A percentile compares a stretch with the other conserved stretches of the same genome.
These are phyloP conservation scores for Haliclystus octoradiatus DNA, from an alignment of 30 jellyfish, hydroid and myxozoan species.

Conservation along the genomic window DNA sequence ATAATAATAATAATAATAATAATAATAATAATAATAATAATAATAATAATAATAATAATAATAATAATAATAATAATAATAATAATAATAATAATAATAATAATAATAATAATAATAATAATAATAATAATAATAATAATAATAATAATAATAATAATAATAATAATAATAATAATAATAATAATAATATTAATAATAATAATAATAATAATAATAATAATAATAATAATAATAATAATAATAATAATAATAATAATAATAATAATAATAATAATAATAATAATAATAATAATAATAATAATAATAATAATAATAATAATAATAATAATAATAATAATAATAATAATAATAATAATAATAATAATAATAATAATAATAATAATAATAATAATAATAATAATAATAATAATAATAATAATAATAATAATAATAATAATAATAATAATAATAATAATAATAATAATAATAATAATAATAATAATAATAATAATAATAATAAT, in stretches of 20 bases:
- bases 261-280: slow-evolving; percentile 2
- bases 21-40: neutral
- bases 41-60: neutral
- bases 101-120: neutral
- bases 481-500: neutral
- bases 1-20: neutral
- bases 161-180: neutral
- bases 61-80: neutral
- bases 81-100: neutral
- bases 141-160: neutral
- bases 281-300: slow-evolving; percentile 3
- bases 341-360: slow-evolving; percentile 3
- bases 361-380: slow-evolving; percentile 2
- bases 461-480: neutral
- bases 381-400: slow-evolving; percentile 2
- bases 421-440: neutral
- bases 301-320: slow-evolving; percentile 2
- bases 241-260: neutral
- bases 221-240: slow-evolving; percentile 1
- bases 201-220: slow-evolving; percentile 2
- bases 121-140: neutral
- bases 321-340: slow-evolving; percentile 2
- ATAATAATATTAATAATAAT: neutral
- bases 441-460: neutral
- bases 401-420: slow-evolving; percentile 1